These are phyloP conservation scores for Falcaria lacertinaria DNA, from an alignment of 2,888 invertebrate genomes.

Conservation along the genomic window DNA sequence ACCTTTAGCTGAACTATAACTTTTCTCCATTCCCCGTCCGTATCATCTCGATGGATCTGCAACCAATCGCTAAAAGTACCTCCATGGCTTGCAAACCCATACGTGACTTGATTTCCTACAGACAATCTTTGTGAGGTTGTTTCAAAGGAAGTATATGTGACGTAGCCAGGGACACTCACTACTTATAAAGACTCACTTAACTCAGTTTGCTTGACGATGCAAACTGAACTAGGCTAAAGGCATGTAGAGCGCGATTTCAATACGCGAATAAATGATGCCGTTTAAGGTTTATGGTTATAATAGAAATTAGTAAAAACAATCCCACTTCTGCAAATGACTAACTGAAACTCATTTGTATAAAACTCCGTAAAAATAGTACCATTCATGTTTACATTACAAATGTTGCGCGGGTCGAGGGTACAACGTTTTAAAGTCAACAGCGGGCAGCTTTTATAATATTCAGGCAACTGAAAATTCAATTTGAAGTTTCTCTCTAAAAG, in stretches of 20 bases:
- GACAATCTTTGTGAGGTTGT: constrained; percentile 38
- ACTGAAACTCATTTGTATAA: constrained; percentile 23
- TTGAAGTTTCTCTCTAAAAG: constrained; percentile 50
- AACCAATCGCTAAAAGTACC: constrained; percentile 59
- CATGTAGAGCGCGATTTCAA: not conserved
- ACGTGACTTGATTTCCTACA: constrained; percentile 55
- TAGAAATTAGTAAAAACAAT: too few relatives aligned
- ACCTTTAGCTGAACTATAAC: constrained; percentile 36
- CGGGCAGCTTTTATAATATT: constrained; percentile 52
- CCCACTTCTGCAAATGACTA: not conserved
- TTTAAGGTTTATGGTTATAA: too few relatives aligned
- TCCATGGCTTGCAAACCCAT: constrained; percentile 43
- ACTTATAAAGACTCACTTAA: not conserved
- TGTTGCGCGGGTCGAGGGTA: constrained; percentile 27
- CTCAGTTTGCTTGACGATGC: not conserved
- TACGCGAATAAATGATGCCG: too few relatives aligned
- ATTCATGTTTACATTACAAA: constrained; percentile 44
- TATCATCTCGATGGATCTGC: constrained; percentile 48
- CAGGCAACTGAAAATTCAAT: constrained; percentile 61
- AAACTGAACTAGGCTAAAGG: not conserved
- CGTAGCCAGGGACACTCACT: constrained; percentile 16
- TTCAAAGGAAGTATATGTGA: constrained; percentile 24
- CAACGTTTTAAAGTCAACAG: constrained; percentile 52
- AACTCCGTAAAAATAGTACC: constrained; percentile 32
- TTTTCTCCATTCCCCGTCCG: constrained; percentile 23